Percentiles rank a stretch among this genome's conserved stretches.
phyloP scores from a whole-genome alignment of 1,140 invertebrate genomes.

The Drosophila rufa region DNA sequence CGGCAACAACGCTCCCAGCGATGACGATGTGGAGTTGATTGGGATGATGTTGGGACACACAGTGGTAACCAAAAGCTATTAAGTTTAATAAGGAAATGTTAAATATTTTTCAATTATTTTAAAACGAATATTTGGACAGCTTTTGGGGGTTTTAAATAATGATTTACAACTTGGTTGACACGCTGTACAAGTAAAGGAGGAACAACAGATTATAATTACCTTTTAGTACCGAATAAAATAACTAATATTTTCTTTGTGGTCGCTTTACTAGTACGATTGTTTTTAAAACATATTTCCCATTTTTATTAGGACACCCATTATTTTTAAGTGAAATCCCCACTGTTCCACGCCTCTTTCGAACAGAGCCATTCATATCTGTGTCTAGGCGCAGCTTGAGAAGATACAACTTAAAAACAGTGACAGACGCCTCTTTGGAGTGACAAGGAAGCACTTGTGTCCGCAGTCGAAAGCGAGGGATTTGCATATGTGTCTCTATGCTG shows the following conservation, averaged over 20 bases:
- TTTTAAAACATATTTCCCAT: too few species aligned
- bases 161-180: too few species aligned
- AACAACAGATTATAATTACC: too few species aligned
- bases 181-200: too few species aligned
- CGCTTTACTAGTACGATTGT: too few species aligned
- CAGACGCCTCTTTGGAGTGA: conserved; percentile 66
- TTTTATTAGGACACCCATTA: not conserved
- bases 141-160: too few species aligned
- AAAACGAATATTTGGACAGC: too few species aligned
- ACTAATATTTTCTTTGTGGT: too few species aligned
- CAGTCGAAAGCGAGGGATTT: conserved; percentile 27
- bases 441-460: conserved; percentile 71
- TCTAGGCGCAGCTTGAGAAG: conserved; percentile 63
- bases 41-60: conserved; percentile 16
- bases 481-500: conserved; percentile 24
- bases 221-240: too few species aligned
- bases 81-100: too few species aligned
- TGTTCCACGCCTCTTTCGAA: conserved; percentile 24
- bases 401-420: conserved; percentile 44
- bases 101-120: too few species aligned
- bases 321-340: not conserved
- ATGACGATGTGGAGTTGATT: conserved; percentile 47
- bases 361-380: conserved; percentile 23
- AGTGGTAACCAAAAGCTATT: conserved; percentile 22
- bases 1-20: conserved; percentile 26